Percentiles rank a stretch among this genome's conserved stretches.
Conservation (phyloP, 2,113 vertebrate species). For the Microcebus jonahi region DNA sequence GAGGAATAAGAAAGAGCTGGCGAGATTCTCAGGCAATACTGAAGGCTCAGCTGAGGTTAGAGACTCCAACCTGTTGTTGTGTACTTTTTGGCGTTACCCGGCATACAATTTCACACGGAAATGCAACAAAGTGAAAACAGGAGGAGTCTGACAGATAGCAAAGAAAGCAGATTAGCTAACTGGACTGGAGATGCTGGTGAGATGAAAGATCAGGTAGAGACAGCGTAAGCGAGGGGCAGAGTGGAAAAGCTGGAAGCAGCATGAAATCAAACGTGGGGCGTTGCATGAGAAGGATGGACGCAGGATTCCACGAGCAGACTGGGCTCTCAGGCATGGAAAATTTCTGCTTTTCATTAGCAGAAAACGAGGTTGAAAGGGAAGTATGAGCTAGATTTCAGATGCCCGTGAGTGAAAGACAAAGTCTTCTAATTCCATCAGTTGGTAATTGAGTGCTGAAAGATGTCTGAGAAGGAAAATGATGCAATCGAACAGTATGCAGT, state of each 20-base stretch:
- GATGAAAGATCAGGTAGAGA: neutral
- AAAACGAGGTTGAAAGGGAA: conserved; percentile 44
- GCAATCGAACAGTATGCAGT: neutral
- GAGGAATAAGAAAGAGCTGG: neutral
- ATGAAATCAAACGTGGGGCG: neutral
- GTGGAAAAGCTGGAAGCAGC: neutral
- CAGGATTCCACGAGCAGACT: neutral
- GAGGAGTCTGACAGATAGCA: neutral
- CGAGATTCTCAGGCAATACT: neutral
- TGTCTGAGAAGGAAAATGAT: neutral
- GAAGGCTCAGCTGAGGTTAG: neutral
- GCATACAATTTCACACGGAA: neutral
- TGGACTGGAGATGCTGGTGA: neutral
- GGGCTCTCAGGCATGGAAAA: neutral
- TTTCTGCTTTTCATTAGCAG: conserved; percentile 35
- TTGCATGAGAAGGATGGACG: neutral
- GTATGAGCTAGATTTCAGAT: neutral
- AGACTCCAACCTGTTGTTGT: neutral
- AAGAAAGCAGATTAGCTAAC: neutral
- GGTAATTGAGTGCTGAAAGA: conserved; percentile 20
- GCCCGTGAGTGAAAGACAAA: neutral
- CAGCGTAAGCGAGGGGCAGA: neutral
- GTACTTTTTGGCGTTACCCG: neutral
- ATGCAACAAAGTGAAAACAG: neutral
- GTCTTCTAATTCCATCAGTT: conserved; percentile 18